These are phyloP conservation scores for Oreocharis arfaki DNA, from an alignment of 2,113 vertebrate genomes.

Conservation along the genomic window DNA sequence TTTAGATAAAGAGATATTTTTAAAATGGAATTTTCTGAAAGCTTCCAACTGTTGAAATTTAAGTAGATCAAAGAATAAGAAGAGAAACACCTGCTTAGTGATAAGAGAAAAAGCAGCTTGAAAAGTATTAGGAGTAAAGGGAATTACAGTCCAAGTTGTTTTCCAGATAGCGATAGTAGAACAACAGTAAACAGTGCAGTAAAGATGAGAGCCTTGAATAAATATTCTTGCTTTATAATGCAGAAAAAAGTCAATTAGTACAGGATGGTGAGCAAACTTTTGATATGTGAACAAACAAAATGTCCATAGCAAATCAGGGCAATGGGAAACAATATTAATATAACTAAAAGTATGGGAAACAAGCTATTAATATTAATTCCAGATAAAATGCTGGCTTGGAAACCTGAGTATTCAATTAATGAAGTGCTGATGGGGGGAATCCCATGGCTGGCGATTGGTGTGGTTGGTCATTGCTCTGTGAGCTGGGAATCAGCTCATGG, in stretches of 20 bases:
- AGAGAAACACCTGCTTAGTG: background rate
- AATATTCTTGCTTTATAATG: background rate
- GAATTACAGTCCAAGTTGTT: background rate
- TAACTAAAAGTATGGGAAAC: background rate
- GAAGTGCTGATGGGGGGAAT: background rate
- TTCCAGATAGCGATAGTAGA: background rate
- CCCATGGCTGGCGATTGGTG: fast-evolving
- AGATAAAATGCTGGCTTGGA: background rate
- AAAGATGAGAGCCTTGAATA: background rate
- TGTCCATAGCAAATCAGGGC: fast-evolving
- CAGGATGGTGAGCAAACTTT: background rate
- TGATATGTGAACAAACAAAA: background rate
- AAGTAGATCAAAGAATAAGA: background rate
- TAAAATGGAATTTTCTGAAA: background rate
- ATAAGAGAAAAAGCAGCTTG: background rate
- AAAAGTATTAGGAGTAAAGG: background rate
- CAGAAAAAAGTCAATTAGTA: background rate
- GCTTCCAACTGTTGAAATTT: background rate
- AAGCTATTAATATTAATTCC: background rate
- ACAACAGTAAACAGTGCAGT: background rate
- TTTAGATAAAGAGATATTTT: background rate
- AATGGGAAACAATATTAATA: background rate
- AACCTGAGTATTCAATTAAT: background rate
- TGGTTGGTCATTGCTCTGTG: background rate
- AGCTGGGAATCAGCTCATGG: background rate